Evolutionary conservation across 2,113 vertebrate genomes (phyloP), one percentile per base, ranked within the genome.

Genomic region (Benitochromis conjunctus): DNA sequence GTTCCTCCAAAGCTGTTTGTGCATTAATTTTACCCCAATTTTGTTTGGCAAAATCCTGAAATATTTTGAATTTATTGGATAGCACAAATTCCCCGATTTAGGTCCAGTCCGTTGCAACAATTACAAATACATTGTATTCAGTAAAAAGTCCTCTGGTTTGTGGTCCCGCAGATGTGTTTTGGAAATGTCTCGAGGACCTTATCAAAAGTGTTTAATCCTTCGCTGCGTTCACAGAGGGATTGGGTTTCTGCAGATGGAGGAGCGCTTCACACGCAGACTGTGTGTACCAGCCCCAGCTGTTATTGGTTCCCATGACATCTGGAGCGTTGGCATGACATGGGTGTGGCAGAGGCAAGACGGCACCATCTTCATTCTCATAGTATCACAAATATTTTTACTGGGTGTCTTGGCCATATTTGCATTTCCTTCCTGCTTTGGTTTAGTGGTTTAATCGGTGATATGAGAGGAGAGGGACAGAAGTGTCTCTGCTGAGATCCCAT

Each of bases 221-320:
- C 18, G 85, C 90, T 87, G 93, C 85, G 95, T 97, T 97, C 96
- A 96, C 96, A 96, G 96, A 96, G 93, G 93, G 94, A 96, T 96
- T 88, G 86, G 26, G 95, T 96, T 96, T 96, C 96, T 74, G 88
- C 94, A 94, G 87, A 94, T 95, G 92, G 94, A 93, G 90, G 86
- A 38, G 85, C 77, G 69, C 92, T 95, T 95, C 94, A 95, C 96
- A 95, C 94, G 86, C 88, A 91, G 92, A 86, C 93, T 76, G 69
- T 79, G 80, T 80, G 85, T 93, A 93, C 91, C 87, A 86, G 92
- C 86, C 88, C 91, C 96, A 97, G 96, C 96, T 97, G 96, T 96
- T 95, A 91, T 89, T 81, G 89, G 94, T 95, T 96, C 93, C 94
- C 95, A 94, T 95, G 94, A 95, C 95, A 95, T 96, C 95, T 96